Percentiles rank a stretch among this genome's conserved stretches.
Evolutionary conservation across 1,140 invertebrate species (phyloP).

Genomic region (Acromyrmex charruanus): DNA sequence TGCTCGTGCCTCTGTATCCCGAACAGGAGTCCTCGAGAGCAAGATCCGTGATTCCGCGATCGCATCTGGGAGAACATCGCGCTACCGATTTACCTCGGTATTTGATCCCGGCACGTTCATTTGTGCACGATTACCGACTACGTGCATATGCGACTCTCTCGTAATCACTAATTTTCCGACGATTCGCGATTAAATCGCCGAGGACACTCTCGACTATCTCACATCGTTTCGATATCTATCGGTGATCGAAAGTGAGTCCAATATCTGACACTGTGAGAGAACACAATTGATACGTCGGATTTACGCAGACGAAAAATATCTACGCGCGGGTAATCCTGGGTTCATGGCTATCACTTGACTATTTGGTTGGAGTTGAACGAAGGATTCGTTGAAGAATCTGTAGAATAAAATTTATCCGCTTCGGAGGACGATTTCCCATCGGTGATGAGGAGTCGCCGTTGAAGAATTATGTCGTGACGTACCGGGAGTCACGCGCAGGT

Average conservation of each 20-base stretch:
- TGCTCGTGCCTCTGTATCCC: constrained; percentile 8
- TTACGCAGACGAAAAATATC: too few species aligned
- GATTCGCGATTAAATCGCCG: background rate
- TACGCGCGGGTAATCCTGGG: background rate
- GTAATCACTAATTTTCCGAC: background rate
- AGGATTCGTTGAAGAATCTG: background rate
- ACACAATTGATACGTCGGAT: constrained; percentile 22
- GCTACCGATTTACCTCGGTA: constrained; percentile 24
- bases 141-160: background rate
- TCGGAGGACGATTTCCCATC: background rate
- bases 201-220: background rate
- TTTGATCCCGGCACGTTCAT: constrained; percentile 35
- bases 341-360: background rate
- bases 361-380: too few species aligned
- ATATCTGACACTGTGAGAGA: background rate
- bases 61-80: constrained; percentile 20
- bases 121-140: constrained; percentile 10
- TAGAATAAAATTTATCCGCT: background rate
- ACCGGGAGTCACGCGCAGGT: constrained; percentile 31
- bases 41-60: constrained; percentile 26
- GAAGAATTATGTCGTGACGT: constrained; percentile 39
- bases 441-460: background rate
- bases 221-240: background rate
- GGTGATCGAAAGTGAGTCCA: background rate
- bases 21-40: background rate